Evolutionary conservation across 2,888 invertebrate genomes (phyloP).

Genomic region (Synanthedon vespiformis): DNA sequence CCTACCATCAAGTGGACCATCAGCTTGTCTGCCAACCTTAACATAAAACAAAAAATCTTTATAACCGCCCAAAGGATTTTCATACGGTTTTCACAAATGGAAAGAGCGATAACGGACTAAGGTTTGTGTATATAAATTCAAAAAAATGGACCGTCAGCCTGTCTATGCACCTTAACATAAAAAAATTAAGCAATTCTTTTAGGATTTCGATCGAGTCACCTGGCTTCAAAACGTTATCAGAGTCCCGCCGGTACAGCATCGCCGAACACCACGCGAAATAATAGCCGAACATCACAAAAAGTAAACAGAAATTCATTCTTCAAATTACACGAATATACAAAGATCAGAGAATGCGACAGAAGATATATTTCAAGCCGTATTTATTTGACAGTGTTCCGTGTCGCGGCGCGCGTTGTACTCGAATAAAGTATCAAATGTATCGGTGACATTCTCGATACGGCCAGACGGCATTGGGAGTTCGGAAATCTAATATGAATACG

Average conservation of each 20-base stretch:
- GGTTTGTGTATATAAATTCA: too few species aligned
- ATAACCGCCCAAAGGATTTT: too few species aligned
- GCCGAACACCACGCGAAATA: slow-evolving; percentile 48
- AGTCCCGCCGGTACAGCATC: slow-evolving; percentile 55
- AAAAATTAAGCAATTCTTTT: too few species aligned
- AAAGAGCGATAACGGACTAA: too few species aligned
- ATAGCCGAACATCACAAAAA: slow-evolving; percentile 51
- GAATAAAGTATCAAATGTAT: slow-evolving; percentile 62
- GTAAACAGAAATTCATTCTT: slow-evolving; percentile 62
- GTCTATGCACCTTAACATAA: too few species aligned
- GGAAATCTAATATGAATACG: slow-evolving; percentile 68
- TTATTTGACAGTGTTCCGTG: slow-evolving; percentile 61
- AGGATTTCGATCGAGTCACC: slow-evolving; percentile 22
- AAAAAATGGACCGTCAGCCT: too few species aligned
- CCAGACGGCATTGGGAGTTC: slow-evolving; percentile 48
- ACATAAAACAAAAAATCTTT: too few species aligned
- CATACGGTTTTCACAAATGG: too few species aligned
- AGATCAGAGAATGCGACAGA: slow-evolving; percentile 49
- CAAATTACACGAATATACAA: slow-evolving; percentile 47
- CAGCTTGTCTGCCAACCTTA: too few species aligned
- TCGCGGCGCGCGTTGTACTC: slow-evolving; percentile 42
- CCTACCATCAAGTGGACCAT: too few species aligned
- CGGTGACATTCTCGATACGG: slow-evolving; percentile 55
- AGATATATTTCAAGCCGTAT: slow-evolving; percentile 61
- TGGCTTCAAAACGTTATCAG: slow-evolving; percentile 56